Conservation (phyloP, 2,888 invertebrate genomes). For the Ashinkailepas kermadecensis region DNA sequence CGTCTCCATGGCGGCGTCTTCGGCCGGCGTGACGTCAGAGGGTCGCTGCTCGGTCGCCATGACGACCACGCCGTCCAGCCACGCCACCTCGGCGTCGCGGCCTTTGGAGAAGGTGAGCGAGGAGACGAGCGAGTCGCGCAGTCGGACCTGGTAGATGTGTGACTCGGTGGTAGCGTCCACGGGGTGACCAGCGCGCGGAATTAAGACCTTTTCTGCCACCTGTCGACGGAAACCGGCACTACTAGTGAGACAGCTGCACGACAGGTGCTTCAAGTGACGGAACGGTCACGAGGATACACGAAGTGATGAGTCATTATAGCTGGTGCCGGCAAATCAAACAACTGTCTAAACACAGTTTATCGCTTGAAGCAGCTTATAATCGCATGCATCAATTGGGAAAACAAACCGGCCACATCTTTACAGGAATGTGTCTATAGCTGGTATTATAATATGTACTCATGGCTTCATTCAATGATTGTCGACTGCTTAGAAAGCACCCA, state of each 20-base stretch:
- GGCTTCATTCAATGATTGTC: too few relatives aligned
- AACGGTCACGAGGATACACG: too few relatives aligned
- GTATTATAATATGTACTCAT: too few relatives aligned
- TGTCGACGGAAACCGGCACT: background rate
- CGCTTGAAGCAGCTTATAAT: too few relatives aligned
- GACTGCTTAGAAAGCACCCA: too few relatives aligned
- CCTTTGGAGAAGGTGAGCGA: slow-evolving; percentile 75
- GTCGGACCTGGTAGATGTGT: slow-evolving; percentile 91
- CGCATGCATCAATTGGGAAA: too few relatives aligned
- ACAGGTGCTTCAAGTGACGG: too few relatives aligned
- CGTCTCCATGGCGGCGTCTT: slow-evolving; percentile 53
- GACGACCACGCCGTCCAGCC: slow-evolving; percentile 74
- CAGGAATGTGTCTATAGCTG: too few relatives aligned
- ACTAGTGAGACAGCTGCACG: background rate
- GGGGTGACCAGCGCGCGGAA: slow-evolving; percentile 70
- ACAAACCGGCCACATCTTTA: too few relatives aligned
- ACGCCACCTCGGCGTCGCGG: slow-evolving; percentile 79
- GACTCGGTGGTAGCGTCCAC: slow-evolving; percentile 96
- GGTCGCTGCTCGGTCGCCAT: slow-evolving; percentile 35
- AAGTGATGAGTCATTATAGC: too few relatives aligned
- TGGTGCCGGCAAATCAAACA: too few relatives aligned
- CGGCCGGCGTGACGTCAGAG: slow-evolving; percentile 38
- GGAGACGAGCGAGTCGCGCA: slow-evolving; percentile 85
- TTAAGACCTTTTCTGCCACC: slow-evolving; percentile 58
- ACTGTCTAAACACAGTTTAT: too few relatives aligned